Conservation (phyloP, 1,140 invertebrate genomes). For the Drosophila virilis region DNA sequence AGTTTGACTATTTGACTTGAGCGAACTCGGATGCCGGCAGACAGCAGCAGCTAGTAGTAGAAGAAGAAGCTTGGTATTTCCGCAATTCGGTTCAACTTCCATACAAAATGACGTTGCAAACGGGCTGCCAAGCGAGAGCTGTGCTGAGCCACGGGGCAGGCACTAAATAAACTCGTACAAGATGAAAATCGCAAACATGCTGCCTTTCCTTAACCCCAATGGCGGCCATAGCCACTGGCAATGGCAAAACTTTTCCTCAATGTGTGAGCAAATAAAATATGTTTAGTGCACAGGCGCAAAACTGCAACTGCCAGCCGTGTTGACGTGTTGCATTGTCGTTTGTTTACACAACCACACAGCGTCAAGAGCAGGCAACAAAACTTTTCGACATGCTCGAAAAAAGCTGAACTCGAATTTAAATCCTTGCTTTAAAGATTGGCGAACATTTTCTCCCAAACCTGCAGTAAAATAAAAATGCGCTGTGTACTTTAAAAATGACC, state of each 20-base stretch:
- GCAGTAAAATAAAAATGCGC: background rate
- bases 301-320: conserved; percentile 47
- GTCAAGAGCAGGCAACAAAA: conserved; percentile 46
- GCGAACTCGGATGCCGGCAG: conserved; percentile 57
- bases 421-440: conserved; percentile 4
- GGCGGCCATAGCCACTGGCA: conserved; percentile 28
- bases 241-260: conserved; percentile 43
- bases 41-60: conserved; percentile 11
- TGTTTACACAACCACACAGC: conserved; percentile 45
- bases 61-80: conserved; percentile 18
- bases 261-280: conserved; percentile 54
- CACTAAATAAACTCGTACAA: conserved; percentile 72
- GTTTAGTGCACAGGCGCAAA: conserved; percentile 43
- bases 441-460: background rate
- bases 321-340: conserved; percentile 49
- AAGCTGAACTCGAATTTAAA: conserved; percentile 3
- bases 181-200: conserved; percentile 74
- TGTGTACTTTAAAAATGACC: background rate
- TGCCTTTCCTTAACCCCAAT: conserved; percentile 32
- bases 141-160: conserved; percentile 4
- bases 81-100: conserved; percentile 20
- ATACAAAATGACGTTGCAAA: conserved; percentile 48
- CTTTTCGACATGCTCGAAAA: conserved; percentile 25
- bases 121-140: conserved; percentile 13
- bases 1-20: conserved; percentile 81